Evolutionary conservation across 1,140 invertebrate genomes (phyloP).

Genomic region (Oryctes rhinoceros): DNA sequence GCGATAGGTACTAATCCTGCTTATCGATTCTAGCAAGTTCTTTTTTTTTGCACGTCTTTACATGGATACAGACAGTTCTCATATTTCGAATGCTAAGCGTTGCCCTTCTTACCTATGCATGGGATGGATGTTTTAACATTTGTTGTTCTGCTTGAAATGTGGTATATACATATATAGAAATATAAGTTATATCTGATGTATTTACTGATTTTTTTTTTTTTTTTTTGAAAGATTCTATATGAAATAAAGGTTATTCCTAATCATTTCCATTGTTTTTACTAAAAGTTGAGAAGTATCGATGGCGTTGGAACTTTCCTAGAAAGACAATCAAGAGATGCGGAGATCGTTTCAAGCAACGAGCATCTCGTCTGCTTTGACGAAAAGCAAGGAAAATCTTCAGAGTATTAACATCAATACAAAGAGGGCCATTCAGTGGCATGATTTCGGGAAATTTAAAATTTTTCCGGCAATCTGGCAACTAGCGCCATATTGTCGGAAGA

Average conservation of each 20-base stretch:
- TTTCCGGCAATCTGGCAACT: too few relatives aligned
- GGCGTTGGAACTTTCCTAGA: too few relatives aligned
- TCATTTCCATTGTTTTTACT: neutral
- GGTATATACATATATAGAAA: neutral
- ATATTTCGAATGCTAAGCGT: neutral
- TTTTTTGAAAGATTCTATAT: conserved; percentile 6
- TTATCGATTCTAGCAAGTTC: neutral
- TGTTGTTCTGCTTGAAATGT: conserved; percentile 9
- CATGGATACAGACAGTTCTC: conserved; percentile 4
- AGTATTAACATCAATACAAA: too few relatives aligned
- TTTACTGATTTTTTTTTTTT: neutral
- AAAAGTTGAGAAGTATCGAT: neutral
- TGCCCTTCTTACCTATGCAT: neutral
- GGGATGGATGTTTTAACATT: neutral
- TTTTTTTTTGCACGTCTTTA: neutral
- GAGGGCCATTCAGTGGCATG: too few relatives aligned
- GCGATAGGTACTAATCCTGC: neutral
- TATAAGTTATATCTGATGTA: neutral
- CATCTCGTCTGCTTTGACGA: too few relatives aligned
- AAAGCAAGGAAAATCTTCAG: too few relatives aligned
- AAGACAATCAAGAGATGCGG: too few relatives aligned
- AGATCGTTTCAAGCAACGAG: too few relatives aligned
- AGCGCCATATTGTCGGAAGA: too few relatives aligned
- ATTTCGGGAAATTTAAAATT: too few relatives aligned
- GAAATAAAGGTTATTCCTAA: neutral